A percentile compares a stretch with the other conserved stretches of the same genome.
Evolutionary conservation across 35 echinoderm and acorn worm genomes (phyloP).

Genomic region (Heliocidaris tuberculata): DNA sequence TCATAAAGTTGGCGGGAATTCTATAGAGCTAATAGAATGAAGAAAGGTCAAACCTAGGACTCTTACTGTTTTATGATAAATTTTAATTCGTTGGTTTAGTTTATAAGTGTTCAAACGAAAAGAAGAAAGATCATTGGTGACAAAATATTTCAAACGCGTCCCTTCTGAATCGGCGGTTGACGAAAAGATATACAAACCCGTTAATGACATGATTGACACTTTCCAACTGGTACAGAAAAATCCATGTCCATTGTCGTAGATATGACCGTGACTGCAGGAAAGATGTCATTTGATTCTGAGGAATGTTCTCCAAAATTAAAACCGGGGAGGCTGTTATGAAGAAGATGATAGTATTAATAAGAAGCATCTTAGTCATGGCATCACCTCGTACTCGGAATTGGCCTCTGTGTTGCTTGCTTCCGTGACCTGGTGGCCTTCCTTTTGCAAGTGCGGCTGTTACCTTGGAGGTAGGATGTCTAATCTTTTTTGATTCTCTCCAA

Average conservation of each 20-base stretch:
- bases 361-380: conserved; percentile 40
- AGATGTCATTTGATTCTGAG: neutral
- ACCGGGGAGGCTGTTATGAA: neutral
- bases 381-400: neutral
- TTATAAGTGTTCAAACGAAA: too few relatives aligned
- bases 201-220: conserved; percentile 16
- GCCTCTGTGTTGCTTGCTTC: neutral
- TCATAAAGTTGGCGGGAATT: too few relatives aligned
- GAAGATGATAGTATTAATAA: conserved; percentile 19
- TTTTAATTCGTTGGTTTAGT: too few relatives aligned
- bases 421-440: neutral
- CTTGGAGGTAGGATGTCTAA: neutral
- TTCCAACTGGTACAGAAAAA: neutral
- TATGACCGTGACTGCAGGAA: neutral
- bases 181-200: conserved; percentile 21
- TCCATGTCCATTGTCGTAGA: neutral
- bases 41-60: too few relatives aligned
- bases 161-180: conserved; percentile 33
- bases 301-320: neutral
- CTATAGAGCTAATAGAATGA: too few relatives aligned
- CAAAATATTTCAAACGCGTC: neutral
- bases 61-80: too few relatives aligned
- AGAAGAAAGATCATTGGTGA: neutral
- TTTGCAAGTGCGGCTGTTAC: neutral
- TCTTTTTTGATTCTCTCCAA: neutral